These are phyloP conservation scores for Trididemnum nubilum DNA, from an alignment of 23 tunicate species.

Conservation along the genomic window DNA sequence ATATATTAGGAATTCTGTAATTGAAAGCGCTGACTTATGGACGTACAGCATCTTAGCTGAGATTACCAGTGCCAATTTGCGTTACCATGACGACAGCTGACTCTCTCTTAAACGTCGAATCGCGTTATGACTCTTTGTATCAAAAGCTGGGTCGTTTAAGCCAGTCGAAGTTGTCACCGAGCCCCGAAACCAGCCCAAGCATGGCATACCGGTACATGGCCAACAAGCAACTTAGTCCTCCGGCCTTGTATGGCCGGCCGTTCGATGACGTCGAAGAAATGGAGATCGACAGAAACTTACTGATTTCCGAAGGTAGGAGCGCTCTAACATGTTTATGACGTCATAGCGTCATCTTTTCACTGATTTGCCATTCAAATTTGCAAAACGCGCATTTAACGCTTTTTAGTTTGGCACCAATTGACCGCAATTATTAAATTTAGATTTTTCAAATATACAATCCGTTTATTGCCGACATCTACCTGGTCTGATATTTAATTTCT, in stretches of 20 bases:
- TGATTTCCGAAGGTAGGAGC: background rate
- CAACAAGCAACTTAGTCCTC: conserved; percentile 11
- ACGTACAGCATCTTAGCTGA: too few relatives aligned
- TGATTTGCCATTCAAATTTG: background rate
- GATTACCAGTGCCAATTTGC: too few relatives aligned
- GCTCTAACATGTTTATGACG: background rate
- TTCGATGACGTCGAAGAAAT: conserved; percentile 12
- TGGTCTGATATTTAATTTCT: too few relatives aligned
- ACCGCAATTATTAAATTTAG: too few relatives aligned
- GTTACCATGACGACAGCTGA: conserved; percentile 23
- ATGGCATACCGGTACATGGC: background rate
- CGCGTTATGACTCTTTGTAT: conserved; percentile 5
- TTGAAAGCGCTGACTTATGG: too few relatives aligned
- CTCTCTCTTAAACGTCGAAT: conserved; percentile 6
- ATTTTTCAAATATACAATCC: too few relatives aligned
- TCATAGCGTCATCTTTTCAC: background rate
- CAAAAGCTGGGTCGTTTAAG: background rate
- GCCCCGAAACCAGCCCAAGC: background rate
- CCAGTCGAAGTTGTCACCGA: background rate
- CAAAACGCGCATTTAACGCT: background rate
- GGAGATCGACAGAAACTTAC: conserved; percentile 5
- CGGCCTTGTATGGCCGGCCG: background rate
- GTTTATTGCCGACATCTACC: too few relatives aligned
- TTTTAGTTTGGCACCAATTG: background rate
- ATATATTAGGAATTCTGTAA: too few relatives aligned